A percentile compares a stretch with the other conserved stretches of the same genome.
Conservation (phyloP, 2,888 invertebrate genomes). For the Brachyptera risi region DNA sequence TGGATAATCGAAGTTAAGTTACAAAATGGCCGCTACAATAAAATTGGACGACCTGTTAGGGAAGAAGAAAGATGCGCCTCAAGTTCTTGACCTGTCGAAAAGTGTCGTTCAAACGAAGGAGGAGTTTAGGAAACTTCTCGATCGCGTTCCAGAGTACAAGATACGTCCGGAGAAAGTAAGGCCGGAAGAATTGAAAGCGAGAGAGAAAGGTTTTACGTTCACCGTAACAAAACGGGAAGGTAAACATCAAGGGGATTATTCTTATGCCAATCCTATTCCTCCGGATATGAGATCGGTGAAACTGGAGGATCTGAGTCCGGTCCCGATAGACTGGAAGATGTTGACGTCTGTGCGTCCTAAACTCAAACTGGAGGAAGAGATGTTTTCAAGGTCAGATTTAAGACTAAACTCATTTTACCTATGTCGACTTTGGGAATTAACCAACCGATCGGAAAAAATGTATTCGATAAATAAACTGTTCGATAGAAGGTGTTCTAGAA, state of each 20-base stretch:
- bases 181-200: conserved; percentile 71
- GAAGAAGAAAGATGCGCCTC: conserved; percentile 80
- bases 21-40: conserved; percentile 53
- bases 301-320: conserved; percentile 73
- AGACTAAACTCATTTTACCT: background rate
- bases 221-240: conserved; percentile 69
- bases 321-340: conserved; percentile 92
- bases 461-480: too few relatives aligned
- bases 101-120: conserved; percentile 72
- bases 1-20: too few relatives aligned
- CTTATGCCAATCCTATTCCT: conserved; percentile 75
- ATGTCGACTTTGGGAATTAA: too few relatives aligned
- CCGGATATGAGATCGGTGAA: conserved; percentile 72
- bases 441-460: too few relatives aligned
- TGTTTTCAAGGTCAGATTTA: conserved; percentile 64
- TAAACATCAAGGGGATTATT: conserved; percentile 57
- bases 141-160: conserved; percentile 86
- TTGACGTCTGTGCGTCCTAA: conserved; percentile 82
- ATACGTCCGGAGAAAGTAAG: conserved; percentile 81
- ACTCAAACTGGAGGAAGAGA: conserved; percentile 78
- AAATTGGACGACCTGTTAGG: conserved; percentile 78
- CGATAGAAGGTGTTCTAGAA: too few relatives aligned
- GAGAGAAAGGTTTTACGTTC: conserved; percentile 70
- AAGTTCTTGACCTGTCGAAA: conserved; percentile 80
- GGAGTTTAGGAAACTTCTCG: conserved; percentile 76